A percentile compares a stretch with the other conserved stretches of the same genome.
Conservation (phyloP, 2,888 invertebrate species). For the Cheilosia pagana region DNA sequence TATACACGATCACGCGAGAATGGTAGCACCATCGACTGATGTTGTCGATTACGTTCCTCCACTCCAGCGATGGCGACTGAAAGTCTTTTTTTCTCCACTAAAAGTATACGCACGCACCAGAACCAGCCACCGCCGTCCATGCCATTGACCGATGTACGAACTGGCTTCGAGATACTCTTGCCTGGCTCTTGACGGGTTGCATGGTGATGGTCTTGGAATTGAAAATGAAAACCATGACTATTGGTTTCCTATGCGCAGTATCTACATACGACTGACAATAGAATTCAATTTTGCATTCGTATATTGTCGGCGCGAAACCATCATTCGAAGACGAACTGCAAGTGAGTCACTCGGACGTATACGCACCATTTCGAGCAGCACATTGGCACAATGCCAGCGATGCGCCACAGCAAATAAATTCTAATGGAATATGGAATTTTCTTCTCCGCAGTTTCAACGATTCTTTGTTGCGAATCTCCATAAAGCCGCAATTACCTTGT, state of each 20-base stretch:
- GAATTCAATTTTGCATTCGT: slow-evolving; percentile 47
- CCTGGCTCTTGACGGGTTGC: slow-evolving; percentile 29
- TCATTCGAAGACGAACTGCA: slow-evolving; percentile 21
- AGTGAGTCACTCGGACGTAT: slow-evolving; percentile 73
- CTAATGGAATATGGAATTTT: slow-evolving; percentile 43
- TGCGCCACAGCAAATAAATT: slow-evolving; percentile 52
- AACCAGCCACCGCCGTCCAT: slow-evolving; percentile 48
- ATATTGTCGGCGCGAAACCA: slow-evolving; percentile 29
- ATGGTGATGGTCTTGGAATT: slow-evolving; percentile 68
- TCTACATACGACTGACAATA: background rate
- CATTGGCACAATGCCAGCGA: slow-evolving; percentile 65
- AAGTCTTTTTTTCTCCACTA: slow-evolving; percentile 24
- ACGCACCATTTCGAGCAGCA: slow-evolving; percentile 59
- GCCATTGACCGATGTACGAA: slow-evolving; percentile 73
- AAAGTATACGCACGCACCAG: slow-evolving; percentile 56
- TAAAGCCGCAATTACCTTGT: slow-evolving; percentile 9
- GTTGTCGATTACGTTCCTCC: slow-evolving; percentile 41
- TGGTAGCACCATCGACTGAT: slow-evolving; percentile 47
- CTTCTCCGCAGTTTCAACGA: slow-evolving; percentile 20
- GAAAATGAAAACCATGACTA: slow-evolving; percentile 68
- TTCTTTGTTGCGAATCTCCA: slow-evolving; percentile 42
- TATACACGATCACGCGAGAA: slow-evolving; percentile 33
- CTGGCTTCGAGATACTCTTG: slow-evolving; percentile 56
- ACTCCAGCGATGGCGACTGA: slow-evolving; percentile 36
- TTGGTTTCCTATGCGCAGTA: slow-evolving; percentile 40